Evolutionary conservation across 2,888 invertebrate genomes (phyloP).

Genomic region (Troides oblongomaculatus): DNA sequence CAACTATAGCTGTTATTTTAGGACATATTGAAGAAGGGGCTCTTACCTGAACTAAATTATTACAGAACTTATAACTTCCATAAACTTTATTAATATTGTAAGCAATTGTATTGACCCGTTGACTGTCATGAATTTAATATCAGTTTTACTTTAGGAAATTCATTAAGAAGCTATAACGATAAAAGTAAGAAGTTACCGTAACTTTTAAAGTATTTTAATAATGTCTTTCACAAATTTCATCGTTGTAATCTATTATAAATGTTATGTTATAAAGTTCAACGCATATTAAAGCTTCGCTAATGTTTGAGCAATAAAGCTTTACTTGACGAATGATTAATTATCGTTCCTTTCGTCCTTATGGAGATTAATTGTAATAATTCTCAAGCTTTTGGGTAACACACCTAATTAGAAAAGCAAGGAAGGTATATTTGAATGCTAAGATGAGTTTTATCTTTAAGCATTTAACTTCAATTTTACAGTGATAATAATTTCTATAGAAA

Average conservation of each 20-base stretch:
- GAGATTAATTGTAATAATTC: constrained; percentile 18
- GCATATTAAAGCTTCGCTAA: constrained; percentile 1
- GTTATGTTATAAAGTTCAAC: constrained; percentile 8
- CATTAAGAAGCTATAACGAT: too few relatives aligned
- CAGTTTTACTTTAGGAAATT: too few relatives aligned
- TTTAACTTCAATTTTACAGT: too few relatives aligned
- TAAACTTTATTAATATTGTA: neutral
- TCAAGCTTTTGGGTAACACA: neutral
- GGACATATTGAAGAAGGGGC: neutral
- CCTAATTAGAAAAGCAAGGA: neutral
- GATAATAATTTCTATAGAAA: too few relatives aligned
- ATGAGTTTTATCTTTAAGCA: neutral
- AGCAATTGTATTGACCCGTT: neutral
- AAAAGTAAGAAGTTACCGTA: neutral
- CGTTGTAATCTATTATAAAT: neutral
- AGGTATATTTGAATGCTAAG: neutral
- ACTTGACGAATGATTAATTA: constrained; percentile 15
- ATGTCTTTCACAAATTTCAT: neutral
- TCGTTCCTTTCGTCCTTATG: constrained; percentile 11
- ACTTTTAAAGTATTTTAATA: neutral
- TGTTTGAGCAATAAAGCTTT: constrained; percentile 9
- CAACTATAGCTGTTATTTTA: neutral
- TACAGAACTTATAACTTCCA: neutral
- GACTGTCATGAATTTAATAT: too few relatives aligned
- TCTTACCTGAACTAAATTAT: neutral